phyloP scores from a whole-genome alignment of 2,888 invertebrate genomes.

The Vanessa cardui region DNA sequence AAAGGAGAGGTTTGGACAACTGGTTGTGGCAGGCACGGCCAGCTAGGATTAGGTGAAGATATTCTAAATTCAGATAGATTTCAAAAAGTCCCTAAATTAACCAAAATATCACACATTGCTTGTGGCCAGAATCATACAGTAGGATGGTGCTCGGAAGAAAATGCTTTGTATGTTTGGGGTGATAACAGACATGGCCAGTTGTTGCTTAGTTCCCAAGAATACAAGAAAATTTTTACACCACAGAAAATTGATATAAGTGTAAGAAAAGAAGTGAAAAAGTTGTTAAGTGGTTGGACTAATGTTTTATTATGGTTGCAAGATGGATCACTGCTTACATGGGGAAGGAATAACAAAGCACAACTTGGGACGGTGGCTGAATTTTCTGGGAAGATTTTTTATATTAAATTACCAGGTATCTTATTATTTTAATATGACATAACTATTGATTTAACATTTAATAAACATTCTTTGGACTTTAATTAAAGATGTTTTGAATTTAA shows the following conservation, averaged over 20 bases:
- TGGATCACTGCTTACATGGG: slow-evolving; percentile 88
- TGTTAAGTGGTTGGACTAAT: slow-evolving; percentile 91
- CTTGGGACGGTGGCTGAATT: slow-evolving; percentile 78
- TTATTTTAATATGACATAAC: no score
- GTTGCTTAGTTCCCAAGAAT: slow-evolving; percentile 80
- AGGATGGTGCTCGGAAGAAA: slow-evolving; percentile 78
- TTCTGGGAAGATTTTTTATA: slow-evolving; percentile 59
- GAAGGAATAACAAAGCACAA: slow-evolving; percentile 91
- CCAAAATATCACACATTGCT: slow-evolving; percentile 84
- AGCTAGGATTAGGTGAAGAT: slow-evolving; percentile 83
- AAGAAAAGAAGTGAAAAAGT: slow-evolving; percentile 79
- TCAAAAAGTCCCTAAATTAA: slow-evolving; percentile 79
- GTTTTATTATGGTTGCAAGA: slow-evolving; percentile 84
- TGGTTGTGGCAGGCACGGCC: slow-evolving; percentile 87
- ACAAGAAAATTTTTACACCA: slow-evolving; percentile 76
- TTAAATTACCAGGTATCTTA: slow-evolving; percentile 67
- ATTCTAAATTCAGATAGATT: slow-evolving; percentile 66
- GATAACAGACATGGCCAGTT: slow-evolving; percentile 93
- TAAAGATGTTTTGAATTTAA: no score
- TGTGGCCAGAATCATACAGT: slow-evolving; percentile 93
- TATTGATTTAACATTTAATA: no score
- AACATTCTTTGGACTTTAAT: no score
- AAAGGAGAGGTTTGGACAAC: slow-evolving; percentile 84
- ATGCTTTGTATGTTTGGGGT: slow-evolving; percentile 89
- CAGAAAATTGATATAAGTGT: slow-evolving; percentile 81